Base-by-base conservation (phyloP, 1,140 invertebrate species). In the Lasaia peninsularis region DNA sequence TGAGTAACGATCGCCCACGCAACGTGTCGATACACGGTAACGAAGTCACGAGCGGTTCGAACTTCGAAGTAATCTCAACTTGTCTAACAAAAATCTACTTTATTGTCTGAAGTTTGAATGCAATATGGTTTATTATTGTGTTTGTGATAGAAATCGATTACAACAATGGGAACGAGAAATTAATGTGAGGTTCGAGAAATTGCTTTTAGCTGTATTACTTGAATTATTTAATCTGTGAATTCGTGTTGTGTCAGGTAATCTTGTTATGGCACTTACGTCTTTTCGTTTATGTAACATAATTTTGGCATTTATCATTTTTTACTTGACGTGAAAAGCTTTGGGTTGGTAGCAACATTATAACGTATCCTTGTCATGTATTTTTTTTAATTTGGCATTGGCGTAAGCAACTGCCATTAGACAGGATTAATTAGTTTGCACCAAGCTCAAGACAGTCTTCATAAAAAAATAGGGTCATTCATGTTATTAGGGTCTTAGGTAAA, bases 1-100 rank as follows among this genome's bases (percentile, higher is more conserved):
- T 74, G 61, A 75, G 72, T 75, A 75, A 77, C 56, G 37, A 55
- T 73, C 63, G 60, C 59, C 71, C 81, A 82, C 81, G 79, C 79
- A 69, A 81, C 75, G 62, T 62, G 62, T 65, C 51, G 53, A 68
- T 58, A 56, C 67, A 75, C 64, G 71, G 62, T 66, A 71, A 64
- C 48, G 55, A 51, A 65, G 65, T 69, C 63, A 71, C 64, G 63
- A 64, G 57, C 56, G 44, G 52, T 63, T 61, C 56, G 52, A 24
- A 48, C 11, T 24, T 48, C 44, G 44, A 48, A 48, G 44, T 48
- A 11, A 48, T 48, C 10, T 24, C 2, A 7, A 48, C 44, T 48
- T 48, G 44, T 48, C 16, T 24, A 21, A 21, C 44, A n/a, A 48
- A n/a, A 48, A 21, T 21, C 20, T 48, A 20, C 44, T 48, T 20